These are phyloP conservation scores for Halichoeres trimaculatus DNA, from an alignment of 2,113 vertebrate species.

Conservation along the genomic window DNA sequence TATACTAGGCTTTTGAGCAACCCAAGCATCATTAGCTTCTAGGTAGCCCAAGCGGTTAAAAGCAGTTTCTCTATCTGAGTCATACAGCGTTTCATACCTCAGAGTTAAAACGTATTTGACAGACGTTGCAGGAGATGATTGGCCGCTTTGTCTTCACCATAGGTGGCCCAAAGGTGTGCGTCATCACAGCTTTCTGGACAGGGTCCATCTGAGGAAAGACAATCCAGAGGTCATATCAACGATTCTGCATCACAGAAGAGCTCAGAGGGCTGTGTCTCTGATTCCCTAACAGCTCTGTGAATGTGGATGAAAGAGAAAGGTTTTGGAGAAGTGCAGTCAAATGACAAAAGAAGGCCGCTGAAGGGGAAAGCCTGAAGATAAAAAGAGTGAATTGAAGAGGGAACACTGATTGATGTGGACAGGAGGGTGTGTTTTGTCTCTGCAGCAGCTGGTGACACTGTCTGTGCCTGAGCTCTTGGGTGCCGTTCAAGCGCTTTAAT, in stretches of 20 bases:
- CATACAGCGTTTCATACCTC: constrained; percentile 78
- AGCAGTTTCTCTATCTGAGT: neutral
- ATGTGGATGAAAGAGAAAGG: constrained; percentile 29
- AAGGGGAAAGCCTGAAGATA: constrained; percentile 26
- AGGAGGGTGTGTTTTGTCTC: constrained; percentile 52
- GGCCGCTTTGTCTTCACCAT: constrained; percentile 87
- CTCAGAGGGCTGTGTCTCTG: neutral
- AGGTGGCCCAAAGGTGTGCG: constrained; percentile 88
- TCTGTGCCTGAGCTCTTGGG: constrained; percentile 53
- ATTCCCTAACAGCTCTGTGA: constrained; percentile 15
- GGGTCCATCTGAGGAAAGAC: constrained; percentile 89
- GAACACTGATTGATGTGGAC: constrained; percentile 63
- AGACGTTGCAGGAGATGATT: constrained; percentile 91
- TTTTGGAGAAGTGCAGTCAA: constrained; percentile 43
- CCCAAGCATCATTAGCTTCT: too few species aligned
- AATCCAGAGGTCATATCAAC: constrained; percentile 60
- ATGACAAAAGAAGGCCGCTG: constrained; percentile 23
- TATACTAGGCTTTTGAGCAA: too few species aligned
- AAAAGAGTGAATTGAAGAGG: constrained; percentile 41
- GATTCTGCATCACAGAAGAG: constrained; percentile 39
- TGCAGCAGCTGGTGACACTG: constrained; percentile 61
- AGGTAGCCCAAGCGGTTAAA: neutral
- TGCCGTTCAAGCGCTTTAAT: constrained; percentile 63
- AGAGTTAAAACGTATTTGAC: constrained; percentile 93
- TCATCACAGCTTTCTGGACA: constrained; percentile 89